Evolutionary conservation across 2,113 vertebrate genomes (phyloP), one percentile per base, ranked within the genome.

Genomic region (Platichthys flesus): DNA sequence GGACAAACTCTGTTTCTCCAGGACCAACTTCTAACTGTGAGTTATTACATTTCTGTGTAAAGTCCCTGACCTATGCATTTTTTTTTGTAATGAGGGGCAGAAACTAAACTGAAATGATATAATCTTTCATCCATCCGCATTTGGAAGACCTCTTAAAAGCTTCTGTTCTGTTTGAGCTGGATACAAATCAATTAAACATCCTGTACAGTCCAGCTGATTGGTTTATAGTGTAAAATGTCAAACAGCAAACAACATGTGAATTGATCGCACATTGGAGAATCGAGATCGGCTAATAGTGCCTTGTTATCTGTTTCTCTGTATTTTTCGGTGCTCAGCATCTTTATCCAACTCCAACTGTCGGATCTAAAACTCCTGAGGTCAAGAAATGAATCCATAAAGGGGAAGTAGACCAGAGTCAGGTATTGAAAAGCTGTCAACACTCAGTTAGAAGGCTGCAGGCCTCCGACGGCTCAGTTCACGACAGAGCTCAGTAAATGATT

Each of bases 361-460:
- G 28, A 74, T 35, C 16, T 28, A 40, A 42, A 74, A 56, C 2
- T 21, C 62, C 52, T 21, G 13, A 21, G 13, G 68, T 18, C 23
- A 59, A 71, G 13, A 69, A 67, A 73, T 80, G 0, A 76, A 87
- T 81, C 78, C 51, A 64, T 42, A 63, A 58, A 71, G 42, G 55
- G 28, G 40, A 82, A 75, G 52, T 70, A 85, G 82, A 59, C 57
- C 79, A 62, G 10, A 45, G 68, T 72, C 54, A 71, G 42, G 21
- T 74, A 75, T 78, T 85, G 62, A 64, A 77, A 88, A 81, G 15
- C 68, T 74, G 82, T 83, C 72, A 76, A 15, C 31, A 49, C 58
- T 68, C 56, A 20, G 54, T 82, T 35, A 59, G 47, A 42, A 21
- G 60, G 52, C 64, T 76, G 71, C 61, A 69, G 60, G 28, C 52